phyloP scores from a whole-genome alignment of 1,140 invertebrate genomes.

The Neodiprion lecontei region DNA sequence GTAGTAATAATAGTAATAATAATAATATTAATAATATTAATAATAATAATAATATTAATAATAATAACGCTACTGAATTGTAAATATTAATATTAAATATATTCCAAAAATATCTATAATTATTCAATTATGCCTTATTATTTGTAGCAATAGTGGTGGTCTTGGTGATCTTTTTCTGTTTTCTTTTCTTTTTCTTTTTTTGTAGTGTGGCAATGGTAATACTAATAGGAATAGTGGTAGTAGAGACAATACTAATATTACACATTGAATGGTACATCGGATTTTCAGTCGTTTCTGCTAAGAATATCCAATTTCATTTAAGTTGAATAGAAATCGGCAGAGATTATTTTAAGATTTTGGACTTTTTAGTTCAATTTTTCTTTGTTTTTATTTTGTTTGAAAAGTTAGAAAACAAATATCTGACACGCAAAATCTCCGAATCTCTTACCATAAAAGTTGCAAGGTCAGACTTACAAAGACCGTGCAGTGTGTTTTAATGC shows the following conservation, averaged over 20 bases:
- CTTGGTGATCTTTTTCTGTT: constrained; percentile 15
- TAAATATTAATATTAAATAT: constrained; percentile 58
- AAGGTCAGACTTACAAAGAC: neutral
- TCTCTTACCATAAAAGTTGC: neutral
- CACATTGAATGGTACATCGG: neutral
- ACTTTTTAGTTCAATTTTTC: neutral
- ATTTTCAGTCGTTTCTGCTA: neutral
- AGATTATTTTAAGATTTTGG: too few species aligned
- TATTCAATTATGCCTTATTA: constrained; percentile 22
- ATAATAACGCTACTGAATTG: constrained; percentile 53
- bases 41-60: constrained; percentile 50
- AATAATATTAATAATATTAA: constrained; percentile 40
- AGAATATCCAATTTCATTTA: neutral
- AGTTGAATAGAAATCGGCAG: neutral
- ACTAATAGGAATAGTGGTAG: constrained; percentile 3
- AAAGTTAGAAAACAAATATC: neutral
- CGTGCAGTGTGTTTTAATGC: neutral
- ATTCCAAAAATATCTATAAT: constrained; percentile 54
- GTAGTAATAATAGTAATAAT: constrained; percentile 34
- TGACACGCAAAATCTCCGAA: neutral
- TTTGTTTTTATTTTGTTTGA: neutral
- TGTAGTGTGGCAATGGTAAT: constrained; percentile 1
- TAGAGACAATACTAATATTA: neutral
- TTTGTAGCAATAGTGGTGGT: neutral
- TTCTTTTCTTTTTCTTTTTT: neutral